Evolutionary conservation across 2,113 vertebrate species (phyloP).

Genomic region (Urocitellus parryii): DNA sequence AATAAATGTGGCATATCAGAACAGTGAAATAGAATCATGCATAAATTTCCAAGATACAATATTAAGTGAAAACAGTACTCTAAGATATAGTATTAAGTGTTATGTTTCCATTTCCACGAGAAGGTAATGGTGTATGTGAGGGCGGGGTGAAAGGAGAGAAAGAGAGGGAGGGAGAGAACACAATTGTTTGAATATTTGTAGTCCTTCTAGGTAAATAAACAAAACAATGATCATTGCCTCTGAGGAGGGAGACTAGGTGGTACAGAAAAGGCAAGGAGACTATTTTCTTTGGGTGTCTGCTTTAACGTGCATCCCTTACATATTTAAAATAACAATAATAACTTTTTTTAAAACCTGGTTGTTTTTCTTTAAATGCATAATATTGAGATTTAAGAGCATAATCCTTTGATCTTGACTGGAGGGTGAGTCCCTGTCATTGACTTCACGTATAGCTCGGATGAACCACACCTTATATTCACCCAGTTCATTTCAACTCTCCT

Average conservation of each 20-base stretch:
- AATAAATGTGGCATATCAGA: neutral
- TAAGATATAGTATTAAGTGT: neutral
- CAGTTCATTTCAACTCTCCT: neutral
- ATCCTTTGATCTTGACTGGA: neutral
- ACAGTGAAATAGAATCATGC: neutral
- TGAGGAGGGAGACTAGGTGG: neutral
- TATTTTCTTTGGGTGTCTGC: neutral
- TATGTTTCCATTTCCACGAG: neutral
- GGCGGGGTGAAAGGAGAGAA: too few species aligned
- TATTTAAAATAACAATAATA: neutral
- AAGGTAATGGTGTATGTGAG: neutral
- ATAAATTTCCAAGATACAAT: neutral
- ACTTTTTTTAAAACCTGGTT: neutral
- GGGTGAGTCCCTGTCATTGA: neutral
- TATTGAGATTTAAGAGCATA: neutral
- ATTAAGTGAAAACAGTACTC: constrained; percentile 2
- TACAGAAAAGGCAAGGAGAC: neutral
- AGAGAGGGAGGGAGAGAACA: neutral
- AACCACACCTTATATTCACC: neutral
- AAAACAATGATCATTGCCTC: neutral
- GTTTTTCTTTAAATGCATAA: neutral
- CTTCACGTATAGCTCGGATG: neutral
- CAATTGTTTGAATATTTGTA: neutral
- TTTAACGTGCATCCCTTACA: neutral
- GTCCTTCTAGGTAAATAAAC: neutral